Base-by-base conservation (phyloP, 2,797 vertebrate genomes). In the Spatula versicolor region DNA sequence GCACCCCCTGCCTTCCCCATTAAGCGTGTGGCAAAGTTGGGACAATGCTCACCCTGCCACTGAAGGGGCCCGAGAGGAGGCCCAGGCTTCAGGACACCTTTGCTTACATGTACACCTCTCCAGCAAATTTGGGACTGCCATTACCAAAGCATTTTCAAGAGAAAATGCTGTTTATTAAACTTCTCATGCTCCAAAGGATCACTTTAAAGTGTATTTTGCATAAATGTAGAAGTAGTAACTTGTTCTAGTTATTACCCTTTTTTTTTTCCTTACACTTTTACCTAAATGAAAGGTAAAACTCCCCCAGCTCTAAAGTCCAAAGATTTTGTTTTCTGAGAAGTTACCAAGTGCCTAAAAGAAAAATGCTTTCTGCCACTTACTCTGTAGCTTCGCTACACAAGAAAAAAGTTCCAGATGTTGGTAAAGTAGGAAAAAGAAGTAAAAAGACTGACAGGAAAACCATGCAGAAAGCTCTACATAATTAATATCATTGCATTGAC, bases 1-100 rank as follows among this genome's bases (percentile, higher is more conserved):
- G 43, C 43, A 22, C 21, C 46, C 46, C 12, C 22, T 48, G 46
- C 22, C 46, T 48, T 48, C 46, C 45, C 1, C 0, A 0, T 3
- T 6, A 33, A 46, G 11, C 4, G 4, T 37, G 28, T 21, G 31
- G 18, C 0, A 3, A 69, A 19, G 33, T 37, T 62, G 35, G 75
- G 39, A 25, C 26, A 15, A 66, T 58, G 31, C n/a, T n/a, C 3
- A 1, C 21, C 52, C 13, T 35, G 8, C 22, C 48, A 31, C 26
- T 52, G n/a, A 50, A 48, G 18, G 35, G 26, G 25, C 46, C 39
- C 20, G 21, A 31, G 50, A 52, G 50, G 50, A 52, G 25, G 5
- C 50, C 14, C 25, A 15, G 8, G 14, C 50, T 52, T 15, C 25
- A 45, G 48, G 17, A 46, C 1, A 2, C 41, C 4, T 62, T 6